phyloP scores from a whole-genome alignment of 2,113 vertebrate species.

The Alectura lathami region DNA sequence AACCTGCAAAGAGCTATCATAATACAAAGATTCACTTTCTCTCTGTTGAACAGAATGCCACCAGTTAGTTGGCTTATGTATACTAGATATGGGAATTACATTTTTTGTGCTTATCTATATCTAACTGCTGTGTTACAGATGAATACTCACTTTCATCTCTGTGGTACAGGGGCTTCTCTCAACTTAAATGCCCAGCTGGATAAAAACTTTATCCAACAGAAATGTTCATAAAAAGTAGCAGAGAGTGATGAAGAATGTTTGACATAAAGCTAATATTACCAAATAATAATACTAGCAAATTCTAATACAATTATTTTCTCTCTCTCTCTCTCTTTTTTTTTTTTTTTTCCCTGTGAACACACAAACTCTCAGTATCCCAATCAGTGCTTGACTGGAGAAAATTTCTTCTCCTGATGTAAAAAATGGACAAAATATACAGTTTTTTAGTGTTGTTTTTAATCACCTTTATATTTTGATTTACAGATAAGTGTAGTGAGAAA shows the following conservation, averaged over 20 bases:
- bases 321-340: background rate
- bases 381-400: background rate
- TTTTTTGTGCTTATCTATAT: conserved; percentile 16
- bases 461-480: background rate
- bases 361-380: background rate
- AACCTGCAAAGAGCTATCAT: background rate
- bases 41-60: background rate
- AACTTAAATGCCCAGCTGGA: background rate
- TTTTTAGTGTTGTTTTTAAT: background rate
- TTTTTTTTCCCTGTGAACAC: background rate
- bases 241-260: conserved; percentile 4
- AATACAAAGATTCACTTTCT: background rate
- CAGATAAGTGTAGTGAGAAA: background rate
- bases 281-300: background rate
- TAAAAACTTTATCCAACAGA: conserved; percentile 4
- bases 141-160: conserved; percentile 46
- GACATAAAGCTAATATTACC: background rate
- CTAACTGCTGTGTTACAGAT: conserved; percentile 13
- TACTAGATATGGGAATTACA: background rate
- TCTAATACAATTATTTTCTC: background rate
- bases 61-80: background rate
- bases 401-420: background rate
- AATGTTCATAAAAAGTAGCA: background rate
- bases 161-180: background rate
- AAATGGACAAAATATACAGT: background rate